phyloP scores from a whole-genome alignment of 2,797 vertebrate species.

The Periophthalmus magnuspinnatus region DNA sequence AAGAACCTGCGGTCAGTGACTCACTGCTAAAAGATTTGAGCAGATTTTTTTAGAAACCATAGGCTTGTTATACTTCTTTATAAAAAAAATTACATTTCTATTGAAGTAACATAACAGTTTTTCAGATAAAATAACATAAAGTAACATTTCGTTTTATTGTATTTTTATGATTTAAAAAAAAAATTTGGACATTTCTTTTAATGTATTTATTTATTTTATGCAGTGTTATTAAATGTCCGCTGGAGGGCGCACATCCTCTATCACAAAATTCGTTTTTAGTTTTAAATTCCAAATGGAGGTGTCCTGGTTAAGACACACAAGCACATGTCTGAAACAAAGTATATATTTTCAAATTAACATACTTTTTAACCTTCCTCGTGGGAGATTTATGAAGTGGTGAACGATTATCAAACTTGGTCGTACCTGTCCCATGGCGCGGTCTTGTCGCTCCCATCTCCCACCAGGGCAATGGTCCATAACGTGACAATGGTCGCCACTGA shows the following conservation, averaged over 20 bases:
- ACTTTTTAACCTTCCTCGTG: background rate
- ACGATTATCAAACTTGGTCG: background rate
- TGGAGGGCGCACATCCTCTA: background rate
- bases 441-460: conserved; percentile 7
- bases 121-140: background rate
- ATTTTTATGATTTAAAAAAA: too few species aligned
- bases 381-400: background rate
- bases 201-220: too few species aligned
- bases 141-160: background rate
- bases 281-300: background rate
- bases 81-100: too few species aligned
- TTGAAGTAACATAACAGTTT: background rate
- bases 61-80: background rate
- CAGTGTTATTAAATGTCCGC: background rate
- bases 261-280: background rate
- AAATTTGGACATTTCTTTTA: too few species aligned
- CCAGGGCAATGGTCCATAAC: conserved; percentile 78
- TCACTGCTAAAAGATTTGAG: background rate
- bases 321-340: background rate
- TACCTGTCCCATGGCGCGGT: conserved; percentile 75
- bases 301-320: background rate
- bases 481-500: conserved; percentile 82
- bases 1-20: background rate
- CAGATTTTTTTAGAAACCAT: background rate
- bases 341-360: background rate